Evolutionary conservation across 2,797 vertebrate genomes (phyloP), one percentile per base, ranked within the genome.

Genomic region (Meriones psammophilus): DNA sequence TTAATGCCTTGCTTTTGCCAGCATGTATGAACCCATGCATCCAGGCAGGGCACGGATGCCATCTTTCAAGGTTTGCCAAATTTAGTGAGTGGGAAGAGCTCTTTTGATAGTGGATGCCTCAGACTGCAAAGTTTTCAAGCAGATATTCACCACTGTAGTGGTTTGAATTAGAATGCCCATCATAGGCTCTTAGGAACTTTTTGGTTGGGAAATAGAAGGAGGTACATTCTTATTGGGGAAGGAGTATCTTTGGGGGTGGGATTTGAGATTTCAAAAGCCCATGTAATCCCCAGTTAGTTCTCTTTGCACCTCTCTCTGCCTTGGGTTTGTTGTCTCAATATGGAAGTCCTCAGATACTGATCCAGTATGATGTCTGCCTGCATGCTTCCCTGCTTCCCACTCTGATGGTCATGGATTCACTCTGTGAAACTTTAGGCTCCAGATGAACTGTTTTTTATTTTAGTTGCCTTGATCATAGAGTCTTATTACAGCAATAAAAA

Each of bases 311-410:
- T 28, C 42, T 46, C 26, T 30, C 26, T 80, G 7, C 13, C 6
- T 39, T 81, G 7, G 8, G 26, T 7, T 26, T 81, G 7, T 39
- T 62, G 24, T 62, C 60, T 83, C 14, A 42, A 62, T 58, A 83
- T 9, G 7, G 9, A 83, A 62, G 36, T 3, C 36, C 7, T 62
- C 24, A 42, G n/a, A 14, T 9, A 42, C 22, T 39, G 22, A 1
- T n/a, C n/a, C 22, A 30, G 24, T 1, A 3, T 13, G 39, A 46
- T 76, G 24, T 20, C 42, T 77, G 74, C n/a, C 56, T 80, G 33
- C 24, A 22, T 28, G 1, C 36, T 62, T 3, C 14, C 8, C 1
- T 10, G 36, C 6, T 60, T 8, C 0, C 24, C n/a, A 62, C 26
- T 13, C 24, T 62, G 22, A 17, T 42, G 26, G 36, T 28, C 56